Evolutionary conservation across 2,113 vertebrate species (phyloP).

Genomic region (Phylloscopus trochilus): DNA sequence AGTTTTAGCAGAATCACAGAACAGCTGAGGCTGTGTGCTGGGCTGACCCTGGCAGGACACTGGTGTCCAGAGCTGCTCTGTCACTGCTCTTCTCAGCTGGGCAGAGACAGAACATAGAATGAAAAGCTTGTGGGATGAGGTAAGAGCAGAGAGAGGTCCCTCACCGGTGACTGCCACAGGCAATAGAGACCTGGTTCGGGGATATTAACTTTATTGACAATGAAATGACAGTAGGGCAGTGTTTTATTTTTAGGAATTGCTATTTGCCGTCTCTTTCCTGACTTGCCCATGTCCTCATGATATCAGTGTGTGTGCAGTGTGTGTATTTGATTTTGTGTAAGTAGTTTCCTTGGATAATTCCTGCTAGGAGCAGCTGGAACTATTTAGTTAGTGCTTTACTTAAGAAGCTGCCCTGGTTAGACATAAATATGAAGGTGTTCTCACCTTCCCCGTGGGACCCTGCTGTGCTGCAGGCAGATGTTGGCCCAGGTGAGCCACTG

Average conservation of each 20-base stretch:
- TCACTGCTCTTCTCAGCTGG: not conserved
- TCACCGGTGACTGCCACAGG: not conserved
- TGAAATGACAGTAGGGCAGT: not conserved
- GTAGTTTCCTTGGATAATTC: not conserved
- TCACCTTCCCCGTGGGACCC: not conserved
- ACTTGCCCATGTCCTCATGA: not conserved
- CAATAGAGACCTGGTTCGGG: fast-evolving
- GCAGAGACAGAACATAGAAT: not conserved
- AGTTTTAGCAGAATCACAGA: not conserved
- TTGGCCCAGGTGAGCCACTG: fast-evolving
- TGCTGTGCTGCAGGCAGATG: not conserved
- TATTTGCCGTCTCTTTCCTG: not conserved
- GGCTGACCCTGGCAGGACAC: not conserved
- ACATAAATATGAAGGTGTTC: fast-evolving
- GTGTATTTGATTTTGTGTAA: not conserved
- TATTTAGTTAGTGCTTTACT: fast-evolving
- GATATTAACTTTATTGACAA: not conserved
- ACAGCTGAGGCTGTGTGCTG: not conserved
- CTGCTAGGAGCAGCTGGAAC: not conserved
- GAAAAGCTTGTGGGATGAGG: not conserved
- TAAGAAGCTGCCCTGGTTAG: not conserved
- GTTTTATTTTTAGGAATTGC: not conserved
- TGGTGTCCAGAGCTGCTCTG: not conserved
- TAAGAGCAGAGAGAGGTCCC: not conserved
- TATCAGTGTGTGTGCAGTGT: too few species aligned